Evolutionary conservation across 2,888 invertebrate species (phyloP), one percentile per base, ranked within the genome.

Genomic region (Tenthredo livida): DNA sequence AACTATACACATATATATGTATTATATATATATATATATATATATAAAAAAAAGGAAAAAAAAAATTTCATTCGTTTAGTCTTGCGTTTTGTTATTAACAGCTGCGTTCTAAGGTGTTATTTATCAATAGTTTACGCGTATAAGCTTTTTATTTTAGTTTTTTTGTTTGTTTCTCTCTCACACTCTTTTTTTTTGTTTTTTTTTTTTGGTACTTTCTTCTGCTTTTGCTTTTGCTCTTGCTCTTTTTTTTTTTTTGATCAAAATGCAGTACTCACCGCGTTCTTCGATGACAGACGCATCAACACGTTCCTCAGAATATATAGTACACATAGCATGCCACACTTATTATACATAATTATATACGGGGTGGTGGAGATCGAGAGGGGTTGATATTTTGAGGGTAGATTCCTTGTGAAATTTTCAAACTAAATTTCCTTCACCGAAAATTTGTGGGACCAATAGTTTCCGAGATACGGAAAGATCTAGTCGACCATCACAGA

Each of bases 211-310:
- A n/a, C n/a, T n/a, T n/a, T n/a, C n/a, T n/a, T n/a, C 29, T 25
- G 6, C 12, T 12, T 29, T 17, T 6, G 0, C 15, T 29, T 5
- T 70, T 67, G 15, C 33, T 3, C 0, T n/a, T n/a, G n/a, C n/a
- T n/a, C n/a, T n/a, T n/a, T n/a, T 37, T 72, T 9, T 40, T n/a
- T 40, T 25, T 29, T 54, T 17, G 5, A 50, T 54, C 40, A 80
- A 80, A 80, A 61, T 58, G 61, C 58, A 61, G 58, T 80, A 80
- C 80, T 80, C 80, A 80, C 80, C 80, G 33, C 21, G n/a, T 61
- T 77, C 25, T 50, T 77, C 50, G 77, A 54, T 33, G 77, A 50
- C 21, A 12, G 25, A 54, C 37, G 47, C 47, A 54, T 77, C 33
- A 54, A 50, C 29, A 50, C 29, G 17, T 77, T 54, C 73, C 70